A percentile compares a stretch with the other conserved stretches of the same genome.
Evolutionary conservation across 1,140 invertebrate species (phyloP).

Genomic region (Panagrolaimus sp.): DNA sequence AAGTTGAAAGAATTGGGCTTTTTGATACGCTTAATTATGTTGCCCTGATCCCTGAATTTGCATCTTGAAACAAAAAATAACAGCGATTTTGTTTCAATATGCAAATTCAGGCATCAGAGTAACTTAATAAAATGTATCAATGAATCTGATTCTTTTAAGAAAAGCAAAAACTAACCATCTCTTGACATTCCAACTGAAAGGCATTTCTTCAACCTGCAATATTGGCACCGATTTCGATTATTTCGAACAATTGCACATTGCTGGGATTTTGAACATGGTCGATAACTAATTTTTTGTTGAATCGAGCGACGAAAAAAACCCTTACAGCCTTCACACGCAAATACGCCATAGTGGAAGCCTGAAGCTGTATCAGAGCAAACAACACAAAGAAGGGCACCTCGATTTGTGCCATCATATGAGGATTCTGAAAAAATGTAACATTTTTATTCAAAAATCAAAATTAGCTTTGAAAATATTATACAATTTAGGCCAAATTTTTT

Average conservation of each 20-base stretch:
- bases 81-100: too few relatives aligned
- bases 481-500: background rate
- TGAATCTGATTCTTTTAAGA: too few relatives aligned
- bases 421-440: background rate
- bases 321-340: slow-evolving; percentile 99
- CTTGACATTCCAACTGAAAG: slow-evolving; percentile 95
- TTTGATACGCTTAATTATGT: too few relatives aligned
- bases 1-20: too few relatives aligned
- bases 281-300: slow-evolving; percentile 95
- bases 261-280: slow-evolving; percentile 93
- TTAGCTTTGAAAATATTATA: background rate
- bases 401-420: background rate
- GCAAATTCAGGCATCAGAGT: too few relatives aligned
- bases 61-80: too few relatives aligned
- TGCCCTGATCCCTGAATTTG: too few relatives aligned
- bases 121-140: too few relatives aligned
- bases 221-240: slow-evolving; percentile 93
- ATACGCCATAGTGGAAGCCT: slow-evolving; percentile 98
- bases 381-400: slow-evolving; percentile 72
- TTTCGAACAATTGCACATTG: slow-evolving; percentile 91
- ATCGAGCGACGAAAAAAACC: slow-evolving; percentile 77
- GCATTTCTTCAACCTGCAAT: slow-evolving; percentile 93
- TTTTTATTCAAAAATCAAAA: background rate
- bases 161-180: slow-evolving; percentile 72
- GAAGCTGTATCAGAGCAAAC: slow-evolving; percentile 99